Base-by-base conservation (phyloP, 2,888 invertebrate genomes). In the Pandemis corylana region DNA sequence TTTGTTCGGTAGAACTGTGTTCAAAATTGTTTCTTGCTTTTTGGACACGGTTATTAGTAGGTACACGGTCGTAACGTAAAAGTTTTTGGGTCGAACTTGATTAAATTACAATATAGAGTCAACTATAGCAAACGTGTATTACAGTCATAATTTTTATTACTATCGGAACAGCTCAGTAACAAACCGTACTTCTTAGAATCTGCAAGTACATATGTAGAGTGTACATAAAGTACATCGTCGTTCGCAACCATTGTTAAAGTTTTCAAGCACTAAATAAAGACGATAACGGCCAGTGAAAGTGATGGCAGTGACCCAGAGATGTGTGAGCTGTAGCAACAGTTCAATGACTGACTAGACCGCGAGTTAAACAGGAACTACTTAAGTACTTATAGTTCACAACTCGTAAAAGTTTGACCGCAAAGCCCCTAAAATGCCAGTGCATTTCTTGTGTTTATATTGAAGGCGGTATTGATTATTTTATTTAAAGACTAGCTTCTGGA, bases 321-420 rank as follows among this genome's bases (percentile, higher is more conserved):
- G 59, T n/a, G 53, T 7, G 7, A 6, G n/a, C 53, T 69, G 78
- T 53, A 68, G 67, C 64, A 44, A 13, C 72, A 72, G 81, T 79
- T 80, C 80, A 80, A 64, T 79, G 79, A 78, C 81, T 79, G 79
- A 78, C 75, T 68, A 72, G 77, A 68, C 61, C 68, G 61, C 61
- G 41, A 12, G 51, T 51, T 63, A 53, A 70, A 63, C 70, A 63
- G 63, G 70, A 63, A 70, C 70, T 42, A n/a, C 63, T 51, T 20
- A 28, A 51, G 15, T 56, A 46, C 46, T 42, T 61, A 9, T 61
- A 36, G n/a, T 62, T 62, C 53, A 9, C 46, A 49, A 28, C 70
- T 62, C 70, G 70, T 70, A 70, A 70, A 70, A 53, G 15, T 70
- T 63, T 49, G 15, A 63, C 63, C 70, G 42, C 70, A 53, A 69